Base-by-base conservation (phyloP, 2,113 vertebrate species). In the Ancistrus triradiatus region DNA sequence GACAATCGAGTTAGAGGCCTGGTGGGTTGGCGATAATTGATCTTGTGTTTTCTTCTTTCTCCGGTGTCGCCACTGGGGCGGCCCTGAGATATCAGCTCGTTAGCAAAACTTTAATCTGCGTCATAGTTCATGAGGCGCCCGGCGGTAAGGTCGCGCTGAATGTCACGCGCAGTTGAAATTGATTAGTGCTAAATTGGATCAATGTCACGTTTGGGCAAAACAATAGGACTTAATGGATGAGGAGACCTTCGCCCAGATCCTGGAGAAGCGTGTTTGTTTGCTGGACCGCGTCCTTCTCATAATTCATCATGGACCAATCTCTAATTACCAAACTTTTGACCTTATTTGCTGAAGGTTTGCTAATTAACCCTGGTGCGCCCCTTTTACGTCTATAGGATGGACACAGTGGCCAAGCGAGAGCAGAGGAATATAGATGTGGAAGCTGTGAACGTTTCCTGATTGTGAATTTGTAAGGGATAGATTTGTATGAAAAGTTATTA, bases 141-240 rank as follows among this genome's bases (percentile, higher is more conserved):
- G 86, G 93, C 90, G 93, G 95, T 97, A 98, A 98, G 96, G 96
- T 98, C 96, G 91, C 94, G 96, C 91, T 94, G 93, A 98, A 98
- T 97, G 95, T 97, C 95, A 93, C 91, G 94, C 94, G 87, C 91
- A 90, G 94, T 94, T 91, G 85, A 92, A 93, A 98, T 98, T 95
- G 96, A 98, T 97, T 92, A 91, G 86, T 87, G 91, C 86, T 95
- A 93, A 96, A 96, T 94, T 92, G 90, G 98, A 98, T 98, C 95
- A 95, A 98, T 98, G 93, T 94, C 92, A 96, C 92, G 94, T 94
- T 94, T 91, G 86, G 44, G 89, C 88, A 93, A 95, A 97, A 98
- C 93, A 97, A 98, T 98, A 95, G 94, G 92, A 66, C 90, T 85
- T 97, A 97, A 95, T 95, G 91, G 93, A 98, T 98, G 94, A 89